Percentiles rank a stretch among this genome's conserved stretches.
These are phyloP conservation scores for Eunapius fragilis DNA, from an alignment of 37 sponge, comb jelly and placozoan genomes.

Conservation along the genomic window DNA sequence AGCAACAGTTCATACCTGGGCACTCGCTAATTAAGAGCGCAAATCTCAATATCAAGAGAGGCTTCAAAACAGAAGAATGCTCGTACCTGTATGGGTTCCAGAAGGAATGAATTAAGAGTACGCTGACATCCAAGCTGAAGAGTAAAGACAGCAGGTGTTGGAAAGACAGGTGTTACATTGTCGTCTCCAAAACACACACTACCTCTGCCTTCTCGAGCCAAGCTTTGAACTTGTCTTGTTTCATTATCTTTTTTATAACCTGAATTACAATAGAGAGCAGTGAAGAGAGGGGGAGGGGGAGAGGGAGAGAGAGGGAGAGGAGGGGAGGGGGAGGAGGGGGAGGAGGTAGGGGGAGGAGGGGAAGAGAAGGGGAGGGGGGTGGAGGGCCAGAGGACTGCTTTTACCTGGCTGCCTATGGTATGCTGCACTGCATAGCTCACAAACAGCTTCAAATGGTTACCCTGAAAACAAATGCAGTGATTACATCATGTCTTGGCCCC, in stretches of 20 bases:
- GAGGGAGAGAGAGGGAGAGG: background rate
- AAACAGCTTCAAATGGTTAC: conserved; percentile 73
- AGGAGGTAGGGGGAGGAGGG: background rate
- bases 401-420: conserved; percentile 63
- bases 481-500: too few relatives aligned
- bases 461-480: conserved; percentile 22
- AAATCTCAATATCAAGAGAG: background rate
- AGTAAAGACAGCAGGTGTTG: too few relatives aligned
- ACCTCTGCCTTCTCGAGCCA: conserved; percentile 70
- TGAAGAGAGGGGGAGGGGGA: background rate
- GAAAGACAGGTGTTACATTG: too few relatives aligned
- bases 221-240: conserved; percentile 63
- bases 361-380: background rate
- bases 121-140: conserved; percentile 46
- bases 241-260: conserved; percentile 43
- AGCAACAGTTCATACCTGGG: conserved; percentile 80
- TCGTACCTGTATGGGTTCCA: conserved; percentile 73
- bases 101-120: conserved; percentile 71
- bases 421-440: conserved; percentile 76
- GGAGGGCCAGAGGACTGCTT: background rate
- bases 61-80: background rate
- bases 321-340: background rate
- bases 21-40: conserved; percentile 44
- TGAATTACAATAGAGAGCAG: conserved; percentile 11
- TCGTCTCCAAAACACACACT: background rate